Percentiles rank a stretch among this genome's conserved stretches.
Conservation (phyloP, 2,888 invertebrate species). For the Phaonia tiefii region DNA sequence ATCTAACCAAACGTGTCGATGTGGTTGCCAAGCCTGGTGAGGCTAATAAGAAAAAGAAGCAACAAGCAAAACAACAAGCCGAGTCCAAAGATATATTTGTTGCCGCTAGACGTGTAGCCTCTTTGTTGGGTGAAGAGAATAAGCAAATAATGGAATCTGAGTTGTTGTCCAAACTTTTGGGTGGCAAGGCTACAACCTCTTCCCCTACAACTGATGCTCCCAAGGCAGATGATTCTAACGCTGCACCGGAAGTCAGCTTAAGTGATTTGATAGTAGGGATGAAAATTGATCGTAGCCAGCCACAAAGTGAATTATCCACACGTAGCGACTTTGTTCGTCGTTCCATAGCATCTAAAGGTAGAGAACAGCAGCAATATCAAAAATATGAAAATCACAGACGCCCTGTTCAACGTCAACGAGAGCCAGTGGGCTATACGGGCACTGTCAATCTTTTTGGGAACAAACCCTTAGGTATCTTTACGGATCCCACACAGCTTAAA, state of each 20-base stretch:
- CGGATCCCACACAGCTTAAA: slow-evolving; percentile 68
- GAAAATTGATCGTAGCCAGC: slow-evolving; percentile 85
- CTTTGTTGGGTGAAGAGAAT: slow-evolving; percentile 86
- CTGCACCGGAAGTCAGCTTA: slow-evolving; percentile 68
- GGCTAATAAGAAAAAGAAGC: slow-evolving; percentile 70
- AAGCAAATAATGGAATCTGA: slow-evolving; percentile 86
- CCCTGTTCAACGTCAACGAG: slow-evolving; percentile 68
- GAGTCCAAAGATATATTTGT: slow-evolving; percentile 73
- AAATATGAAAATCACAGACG: slow-evolving; percentile 21
- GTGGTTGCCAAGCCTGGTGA: slow-evolving; percentile 74
- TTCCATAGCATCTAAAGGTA: slow-evolving; percentile 71
- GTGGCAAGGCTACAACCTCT: slow-evolving; percentile 68
- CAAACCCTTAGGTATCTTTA: slow-evolving; percentile 85
- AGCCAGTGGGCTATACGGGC: slow-evolving; percentile 75
- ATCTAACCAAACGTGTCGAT: slow-evolving; percentile 66
- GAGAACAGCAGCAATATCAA: slow-evolving; percentile 45
- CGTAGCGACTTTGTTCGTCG: slow-evolving; percentile 80
- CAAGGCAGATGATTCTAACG: slow-evolving; percentile 64
- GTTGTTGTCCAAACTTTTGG: slow-evolving; percentile 85
- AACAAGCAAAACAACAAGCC: slow-evolving; percentile 69
- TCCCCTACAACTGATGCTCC: slow-evolving; percentile 20
- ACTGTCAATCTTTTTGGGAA: slow-evolving; percentile 85
- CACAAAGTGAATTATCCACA: slow-evolving; percentile 68
- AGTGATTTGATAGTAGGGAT: slow-evolving; percentile 89
- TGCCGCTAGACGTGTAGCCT: slow-evolving; percentile 88